phyloP scores from a whole-genome alignment of 2,797 vertebrate species.

The Philypnodon macrostomus region DNA sequence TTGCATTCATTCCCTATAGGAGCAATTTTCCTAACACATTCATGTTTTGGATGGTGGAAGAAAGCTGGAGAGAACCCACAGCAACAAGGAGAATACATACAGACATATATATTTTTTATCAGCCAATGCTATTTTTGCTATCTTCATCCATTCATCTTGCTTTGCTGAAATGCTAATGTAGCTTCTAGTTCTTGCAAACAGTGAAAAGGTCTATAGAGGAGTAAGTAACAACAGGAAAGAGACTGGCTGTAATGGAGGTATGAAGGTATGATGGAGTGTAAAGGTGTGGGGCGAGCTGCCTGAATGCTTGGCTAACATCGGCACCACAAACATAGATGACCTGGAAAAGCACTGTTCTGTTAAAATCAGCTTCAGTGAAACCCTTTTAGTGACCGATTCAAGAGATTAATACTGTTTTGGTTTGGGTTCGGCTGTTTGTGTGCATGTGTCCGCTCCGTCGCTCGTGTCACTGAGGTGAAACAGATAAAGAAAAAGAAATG shows the following conservation, averaged over 20 bases:
- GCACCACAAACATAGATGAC: slow-evolving; percentile 67
- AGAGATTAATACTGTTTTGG: slow-evolving; percentile 61
- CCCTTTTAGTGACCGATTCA: slow-evolving; percentile 62
- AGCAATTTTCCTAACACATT: no score
- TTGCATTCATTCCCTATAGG: no score
- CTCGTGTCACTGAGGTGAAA: slow-evolving; percentile 23
- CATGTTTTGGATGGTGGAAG: no score
- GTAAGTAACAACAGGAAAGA: slow-evolving; percentile 8
- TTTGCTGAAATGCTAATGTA: background rate
- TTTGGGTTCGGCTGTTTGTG: slow-evolving; percentile 54
- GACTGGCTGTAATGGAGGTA: slow-evolving; percentile 49
- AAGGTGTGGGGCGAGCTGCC: slow-evolving; percentile 62
- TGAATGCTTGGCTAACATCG: slow-evolving; percentile 59
- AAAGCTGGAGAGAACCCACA: no score
- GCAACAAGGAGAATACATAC: no score
- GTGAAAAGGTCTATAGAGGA: background rate
- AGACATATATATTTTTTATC: no score
- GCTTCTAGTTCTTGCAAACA: no score
- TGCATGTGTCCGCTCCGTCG: slow-evolving; percentile 23
- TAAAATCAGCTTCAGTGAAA: slow-evolving; percentile 66
- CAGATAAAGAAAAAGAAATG: slow-evolving; percentile 16
- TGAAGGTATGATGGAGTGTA: slow-evolving; percentile 63
- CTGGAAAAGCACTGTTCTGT: slow-evolving; percentile 57
- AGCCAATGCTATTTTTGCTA: no score
- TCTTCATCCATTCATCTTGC: no score